Conservation (phyloP, 2,797 vertebrate species). For the Pyrocephalus nanus region DNA sequence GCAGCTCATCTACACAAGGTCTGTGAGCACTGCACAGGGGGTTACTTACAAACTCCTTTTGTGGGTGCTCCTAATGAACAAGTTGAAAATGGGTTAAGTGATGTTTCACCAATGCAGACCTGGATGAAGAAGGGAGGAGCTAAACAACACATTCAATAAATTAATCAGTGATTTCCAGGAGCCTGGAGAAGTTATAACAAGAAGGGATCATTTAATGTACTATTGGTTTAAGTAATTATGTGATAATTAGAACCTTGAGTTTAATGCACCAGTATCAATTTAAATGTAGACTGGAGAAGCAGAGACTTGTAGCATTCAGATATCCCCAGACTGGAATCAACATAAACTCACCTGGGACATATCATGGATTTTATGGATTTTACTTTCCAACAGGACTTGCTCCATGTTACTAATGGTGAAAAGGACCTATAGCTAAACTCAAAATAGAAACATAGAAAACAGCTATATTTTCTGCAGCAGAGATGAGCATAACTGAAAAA, state of each 20-base stretch:
- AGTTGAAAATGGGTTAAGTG: neutral
- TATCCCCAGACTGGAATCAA: neutral
- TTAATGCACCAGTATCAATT: neutral
- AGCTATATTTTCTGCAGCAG: neutral
- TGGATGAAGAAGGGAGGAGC: neutral
- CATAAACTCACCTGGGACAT: neutral
- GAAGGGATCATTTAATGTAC: neutral
- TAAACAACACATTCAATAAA: neutral
- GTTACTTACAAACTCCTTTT: neutral
- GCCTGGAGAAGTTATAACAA: neutral
- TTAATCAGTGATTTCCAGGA: neutral
- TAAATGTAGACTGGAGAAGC: neutral
- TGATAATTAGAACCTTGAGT: neutral
- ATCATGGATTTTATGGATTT: neutral
- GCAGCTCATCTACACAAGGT: neutral
- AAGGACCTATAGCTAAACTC: neutral
- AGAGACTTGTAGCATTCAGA: neutral
- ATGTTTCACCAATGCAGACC: neutral
- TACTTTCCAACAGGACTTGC: neutral
- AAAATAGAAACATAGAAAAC: neutral
- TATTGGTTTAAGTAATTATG: neutral
- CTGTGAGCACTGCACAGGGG: neutral
- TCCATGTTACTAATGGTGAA: neutral
- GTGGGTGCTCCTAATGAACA: neutral
- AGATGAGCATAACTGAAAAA: neutral